Percentiles rank a stretch among this genome's conserved stretches.
Evolutionary conservation across 1,140 invertebrate species (phyloP).

Genomic region (Mesaphorura yosii): DNA sequence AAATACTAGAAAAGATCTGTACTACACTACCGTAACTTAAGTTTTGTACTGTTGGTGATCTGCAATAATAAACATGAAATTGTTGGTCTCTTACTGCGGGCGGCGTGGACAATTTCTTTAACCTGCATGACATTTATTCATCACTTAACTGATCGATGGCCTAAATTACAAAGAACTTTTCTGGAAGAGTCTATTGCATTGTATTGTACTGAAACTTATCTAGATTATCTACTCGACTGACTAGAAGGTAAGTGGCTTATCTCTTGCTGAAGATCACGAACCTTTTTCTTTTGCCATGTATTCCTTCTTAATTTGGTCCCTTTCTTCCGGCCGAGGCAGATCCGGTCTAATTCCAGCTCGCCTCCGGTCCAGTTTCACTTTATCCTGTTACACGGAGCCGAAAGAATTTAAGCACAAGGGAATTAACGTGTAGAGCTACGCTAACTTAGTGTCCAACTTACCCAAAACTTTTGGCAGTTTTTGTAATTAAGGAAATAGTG

Average conservation of each 20-base stretch:
- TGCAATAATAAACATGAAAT: no score
- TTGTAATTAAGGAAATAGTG: constrained; percentile 21
- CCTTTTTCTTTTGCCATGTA: constrained; percentile 18
- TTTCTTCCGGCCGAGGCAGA: constrained; percentile 23
- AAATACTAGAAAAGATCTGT: no score
- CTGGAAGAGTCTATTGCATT: background rate
- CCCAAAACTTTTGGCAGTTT: constrained; percentile 27
- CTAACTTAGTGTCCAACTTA: constrained; percentile 2
- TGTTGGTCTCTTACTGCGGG: no score
- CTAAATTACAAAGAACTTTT: background rate
- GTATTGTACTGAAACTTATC: background rate
- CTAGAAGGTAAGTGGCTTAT: background rate
- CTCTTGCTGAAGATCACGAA: background rate
- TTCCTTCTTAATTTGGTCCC: constrained; percentile 23
- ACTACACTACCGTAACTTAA: no score
- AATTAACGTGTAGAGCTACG: background rate
- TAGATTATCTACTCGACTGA: background rate
- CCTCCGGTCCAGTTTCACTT: constrained; percentile 10
- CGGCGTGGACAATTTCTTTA: background rate
- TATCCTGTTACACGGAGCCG: constrained; percentile 7
- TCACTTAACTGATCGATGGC: background rate
- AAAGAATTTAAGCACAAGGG: background rate
- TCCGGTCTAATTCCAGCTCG: constrained; percentile 13
- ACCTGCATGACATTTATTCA: background rate
- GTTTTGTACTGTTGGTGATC: no score